Evolutionary conservation across 2,888 invertebrate species (phyloP), one percentile per base, ranked within the genome.

Genomic region (Leucania comma): DNA sequence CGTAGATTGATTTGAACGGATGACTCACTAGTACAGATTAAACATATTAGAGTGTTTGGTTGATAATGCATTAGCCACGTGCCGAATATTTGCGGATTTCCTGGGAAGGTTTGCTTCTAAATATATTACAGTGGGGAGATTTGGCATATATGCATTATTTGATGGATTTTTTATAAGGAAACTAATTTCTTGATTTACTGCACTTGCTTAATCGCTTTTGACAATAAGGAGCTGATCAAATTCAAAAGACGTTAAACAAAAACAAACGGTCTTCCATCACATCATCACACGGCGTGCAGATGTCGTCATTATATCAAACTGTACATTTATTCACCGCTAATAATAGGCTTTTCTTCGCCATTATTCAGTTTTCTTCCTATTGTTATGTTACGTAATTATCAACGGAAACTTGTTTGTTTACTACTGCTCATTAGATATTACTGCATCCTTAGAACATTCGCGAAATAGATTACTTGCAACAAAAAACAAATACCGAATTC

Each of bases 401-500:
- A 56, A 60, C 48, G 56, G 63, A 72, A 68, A 64, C 57, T 57
- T 54, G 66, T 68, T 70, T 57, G 53, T 81, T 68, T 71, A 68
- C 72, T 51, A 72, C 56, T 68, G 48, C 22, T 68, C 57, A 73
- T 76, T 76, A 50, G 20, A 12, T 50, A 61, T 68, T 61, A 50
- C 14, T 35, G 54, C n/a, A 48, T 80, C 75, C 68, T 61, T 29
- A 51, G 60, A 83, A 68, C 42, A 80, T 75, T 74, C 42, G 65
- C 81, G 50, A 78, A 77, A 67, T 54, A 59, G 46, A 62, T 63
- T 51, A 60, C 10, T 63, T 42, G 54, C 8, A 53, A 67, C 61
- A 73, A 67, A 71, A 63, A 67, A 51, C 70, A 58, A 80, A 73
- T 80, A 68, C 80, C 67, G 50, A 75, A 72, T 77, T 70, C 74